A percentile compares a stretch with the other conserved stretches of the same genome.
Conservation (phyloP, 2,888 invertebrate genomes). For the Gnatocerus cornutus region DNA sequence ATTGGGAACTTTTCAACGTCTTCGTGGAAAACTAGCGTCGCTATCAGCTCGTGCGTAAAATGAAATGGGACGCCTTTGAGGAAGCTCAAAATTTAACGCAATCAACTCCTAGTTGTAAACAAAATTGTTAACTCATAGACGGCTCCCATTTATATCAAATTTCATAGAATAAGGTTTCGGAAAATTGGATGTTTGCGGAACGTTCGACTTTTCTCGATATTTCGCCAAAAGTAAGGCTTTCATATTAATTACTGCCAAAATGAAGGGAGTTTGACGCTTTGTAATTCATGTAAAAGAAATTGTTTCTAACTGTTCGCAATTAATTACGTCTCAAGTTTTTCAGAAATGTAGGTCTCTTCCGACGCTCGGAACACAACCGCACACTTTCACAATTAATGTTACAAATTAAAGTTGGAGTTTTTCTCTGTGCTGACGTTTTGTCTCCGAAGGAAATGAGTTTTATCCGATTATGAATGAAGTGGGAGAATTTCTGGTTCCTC, state of each 20-base stretch:
- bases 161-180: slow-evolving; percentile 33
- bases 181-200: slow-evolving; percentile 8
- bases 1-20: slow-evolving; percentile 33
- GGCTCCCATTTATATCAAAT: slow-evolving; percentile 32
- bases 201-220: slow-evolving; percentile 11
- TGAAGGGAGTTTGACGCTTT: slow-evolving; percentile 26
- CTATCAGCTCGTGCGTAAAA: slow-evolving; percentile 16
- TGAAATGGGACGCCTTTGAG: slow-evolving; percentile 31
- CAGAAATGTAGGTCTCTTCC: slow-evolving; percentile 2
- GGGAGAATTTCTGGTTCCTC: too few relatives aligned
- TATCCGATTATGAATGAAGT: slow-evolving; percentile 3
- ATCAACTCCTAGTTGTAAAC: slow-evolving; percentile 38
- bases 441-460: background rate
- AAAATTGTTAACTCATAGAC: slow-evolving; percentile 33
- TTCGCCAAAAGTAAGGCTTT: slow-evolving; percentile 12
- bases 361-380: background rate
- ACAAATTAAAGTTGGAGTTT: slow-evolving; percentile 11
- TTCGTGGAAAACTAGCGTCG: slow-evolving; percentile 13
- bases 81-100: slow-evolving; percentile 43
- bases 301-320: slow-evolving; percentile 21
- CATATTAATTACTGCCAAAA: slow-evolving; percentile 33
- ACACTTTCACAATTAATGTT: slow-evolving; percentile 7
- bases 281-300: slow-evolving; percentile 30
- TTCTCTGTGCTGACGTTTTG: slow-evolving; percentile 1
- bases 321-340: slow-evolving; percentile 32